These are phyloP conservation scores for Aphelocoma coerulescens DNA, from an alignment of 2,113 vertebrate species.

Conservation along the genomic window DNA sequence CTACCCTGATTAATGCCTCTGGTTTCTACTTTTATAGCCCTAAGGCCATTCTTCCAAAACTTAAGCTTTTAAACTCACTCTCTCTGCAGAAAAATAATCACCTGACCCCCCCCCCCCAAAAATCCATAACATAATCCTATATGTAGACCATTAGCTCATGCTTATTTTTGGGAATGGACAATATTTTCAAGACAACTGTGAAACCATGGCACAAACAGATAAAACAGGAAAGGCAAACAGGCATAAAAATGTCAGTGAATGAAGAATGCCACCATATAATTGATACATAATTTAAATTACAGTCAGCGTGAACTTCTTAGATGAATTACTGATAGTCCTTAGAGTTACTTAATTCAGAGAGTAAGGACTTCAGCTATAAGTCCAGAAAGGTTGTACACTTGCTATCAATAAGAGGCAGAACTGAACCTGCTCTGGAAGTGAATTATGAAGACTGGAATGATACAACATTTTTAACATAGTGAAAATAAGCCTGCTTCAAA, in stretches of 20 bases:
- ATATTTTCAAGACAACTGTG: background rate
- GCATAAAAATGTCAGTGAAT: background rate
- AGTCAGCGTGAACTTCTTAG: background rate
- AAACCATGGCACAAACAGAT: background rate
- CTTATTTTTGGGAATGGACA: background rate
- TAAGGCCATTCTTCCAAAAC: background rate
- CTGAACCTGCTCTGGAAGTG: background rate
- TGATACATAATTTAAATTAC: background rate
- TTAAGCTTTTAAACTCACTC: background rate
- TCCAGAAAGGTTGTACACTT: background rate
- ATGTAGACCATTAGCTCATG: background rate
- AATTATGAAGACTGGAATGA: background rate
- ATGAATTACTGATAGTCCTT: background rate
- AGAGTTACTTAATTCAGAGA: background rate
- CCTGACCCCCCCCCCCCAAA: rapidly evolving
- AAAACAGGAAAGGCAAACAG: background rate
- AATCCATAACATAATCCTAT: background rate
- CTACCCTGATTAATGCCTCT: background rate
- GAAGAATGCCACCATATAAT: background rate
- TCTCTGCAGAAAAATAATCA: background rate
- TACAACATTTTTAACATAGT: background rate
- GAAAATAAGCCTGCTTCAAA: background rate
- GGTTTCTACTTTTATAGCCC: background rate
- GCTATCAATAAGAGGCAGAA: background rate
- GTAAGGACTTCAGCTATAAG: background rate